Evolutionary conservation across 2,113 vertebrate genomes (phyloP).

Genomic region (Chlorodrepanis virens): DNA sequence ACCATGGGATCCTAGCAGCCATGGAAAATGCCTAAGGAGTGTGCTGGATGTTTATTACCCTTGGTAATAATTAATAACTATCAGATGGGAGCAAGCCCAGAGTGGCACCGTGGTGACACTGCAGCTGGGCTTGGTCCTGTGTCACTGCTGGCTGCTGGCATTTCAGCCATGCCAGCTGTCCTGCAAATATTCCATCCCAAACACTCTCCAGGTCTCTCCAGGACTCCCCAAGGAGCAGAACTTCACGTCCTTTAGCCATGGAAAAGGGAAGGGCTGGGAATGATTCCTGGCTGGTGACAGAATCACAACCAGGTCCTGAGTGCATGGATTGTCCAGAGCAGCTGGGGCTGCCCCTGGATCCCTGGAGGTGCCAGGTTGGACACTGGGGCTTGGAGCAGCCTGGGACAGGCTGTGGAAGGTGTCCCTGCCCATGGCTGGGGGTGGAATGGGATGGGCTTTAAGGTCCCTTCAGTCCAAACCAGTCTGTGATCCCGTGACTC

Average conservation of each 20-base stretch:
- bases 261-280: background rate
- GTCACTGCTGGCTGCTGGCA: background rate
- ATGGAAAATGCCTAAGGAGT: background rate
- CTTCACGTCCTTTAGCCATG: background rate
- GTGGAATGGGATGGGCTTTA: background rate
- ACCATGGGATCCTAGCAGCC: background rate
- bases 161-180: background rate
- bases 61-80: too few relatives aligned
- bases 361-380: background rate
- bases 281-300: background rate
- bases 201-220: background rate
- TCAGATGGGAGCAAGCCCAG: background rate
- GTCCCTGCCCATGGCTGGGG: background rate
- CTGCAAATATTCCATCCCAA: background rate
- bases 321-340: rapidly evolving
- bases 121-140: rapidly evolving
- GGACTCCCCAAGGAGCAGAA: background rate
- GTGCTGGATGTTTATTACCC: background rate
- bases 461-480: background rate
- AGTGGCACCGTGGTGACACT: rapidly evolving
- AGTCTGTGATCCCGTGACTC: background rate
- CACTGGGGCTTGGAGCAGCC: rapidly evolving
- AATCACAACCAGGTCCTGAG: background rate
- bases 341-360: background rate
- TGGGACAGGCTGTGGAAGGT: background rate